Conservation (phyloP, 2,113 vertebrate genomes). For the Nibea coibor region DNA sequence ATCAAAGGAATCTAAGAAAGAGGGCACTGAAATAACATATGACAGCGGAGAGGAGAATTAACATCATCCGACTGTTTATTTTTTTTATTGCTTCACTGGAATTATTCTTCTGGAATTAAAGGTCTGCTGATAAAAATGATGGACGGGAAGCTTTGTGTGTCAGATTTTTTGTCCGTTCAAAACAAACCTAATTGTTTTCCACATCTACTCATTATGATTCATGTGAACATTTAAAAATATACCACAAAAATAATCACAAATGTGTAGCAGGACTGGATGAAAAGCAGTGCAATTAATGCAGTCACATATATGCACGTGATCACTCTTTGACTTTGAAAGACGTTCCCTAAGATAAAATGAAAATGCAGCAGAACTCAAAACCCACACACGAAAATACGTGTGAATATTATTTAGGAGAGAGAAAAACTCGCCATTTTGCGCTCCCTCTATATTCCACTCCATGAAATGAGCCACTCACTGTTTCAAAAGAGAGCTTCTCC, state of each 20-base stretch:
- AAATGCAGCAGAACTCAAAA: slow-evolving; percentile 40
- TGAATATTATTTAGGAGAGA: slow-evolving; percentile 51
- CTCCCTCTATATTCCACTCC: slow-evolving; percentile 36
- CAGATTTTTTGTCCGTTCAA: background rate
- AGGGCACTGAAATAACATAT: slow-evolving; percentile 21
- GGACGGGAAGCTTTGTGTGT: slow-evolving; percentile 4
- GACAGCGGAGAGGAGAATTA: slow-evolving; percentile 38
- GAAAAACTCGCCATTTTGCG: slow-evolving; percentile 39
- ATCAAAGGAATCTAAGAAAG: slow-evolving; percentile 67
- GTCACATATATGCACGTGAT: background rate
- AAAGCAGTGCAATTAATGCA: background rate
- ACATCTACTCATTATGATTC: background rate
- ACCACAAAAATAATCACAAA: background rate
- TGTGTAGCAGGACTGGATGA: background rate
- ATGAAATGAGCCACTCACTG: slow-evolving; percentile 54
- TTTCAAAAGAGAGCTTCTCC: slow-evolving; percentile 24
- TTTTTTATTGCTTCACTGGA: slow-evolving; percentile 16
- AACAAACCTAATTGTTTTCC: background rate
- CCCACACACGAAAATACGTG: slow-evolving; percentile 48
- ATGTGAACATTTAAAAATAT: background rate
- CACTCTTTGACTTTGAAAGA: slow-evolving; percentile 29
- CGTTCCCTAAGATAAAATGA: slow-evolving; percentile 31
- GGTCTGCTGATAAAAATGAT: slow-evolving; percentile 1
- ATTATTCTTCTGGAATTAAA: slow-evolving; percentile 18
- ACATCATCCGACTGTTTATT: slow-evolving; percentile 18